Conservation (phyloP, 2,888 invertebrate species). For the Schizotus pectinicornis region DNA sequence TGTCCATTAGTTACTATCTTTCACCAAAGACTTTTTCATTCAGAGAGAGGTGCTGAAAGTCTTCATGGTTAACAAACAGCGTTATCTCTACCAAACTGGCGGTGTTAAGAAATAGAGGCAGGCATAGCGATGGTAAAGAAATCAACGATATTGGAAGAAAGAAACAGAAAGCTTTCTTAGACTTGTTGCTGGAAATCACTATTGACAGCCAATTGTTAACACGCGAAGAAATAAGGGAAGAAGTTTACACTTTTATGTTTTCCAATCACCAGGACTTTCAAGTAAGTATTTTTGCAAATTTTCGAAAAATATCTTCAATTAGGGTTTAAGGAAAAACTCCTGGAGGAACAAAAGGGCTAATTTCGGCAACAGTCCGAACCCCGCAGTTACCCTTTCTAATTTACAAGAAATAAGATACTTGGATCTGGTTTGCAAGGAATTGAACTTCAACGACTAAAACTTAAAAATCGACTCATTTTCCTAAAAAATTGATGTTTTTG, state of each 20-base stretch:
- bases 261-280: too few relatives aligned
- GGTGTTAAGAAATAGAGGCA: neutral
- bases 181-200: slow-evolving; percentile 65
- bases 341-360: too few relatives aligned
- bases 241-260: slow-evolving; percentile 78
- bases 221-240: slow-evolving; percentile 68
- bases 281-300: too few relatives aligned
- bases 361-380: too few relatives aligned
- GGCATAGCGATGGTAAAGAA: neutral
- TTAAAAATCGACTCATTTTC: too few relatives aligned
- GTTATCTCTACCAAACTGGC: slow-evolving; percentile 60
- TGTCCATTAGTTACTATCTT: slow-evolving; percentile 61
- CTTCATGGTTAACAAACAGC: slow-evolving; percentile 63
- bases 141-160: slow-evolving; percentile 47
- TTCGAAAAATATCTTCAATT: too few relatives aligned
- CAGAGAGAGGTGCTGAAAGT: slow-evolving; percentile 60
- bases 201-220: slow-evolving; percentile 65
- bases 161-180: slow-evolving; percentile 71
- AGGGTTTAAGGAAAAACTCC: too few relatives aligned
- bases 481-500: too few relatives aligned
- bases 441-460: too few relatives aligned
- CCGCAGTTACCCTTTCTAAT: too few relatives aligned
- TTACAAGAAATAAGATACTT: too few relatives aligned
- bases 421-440: too few relatives aligned
- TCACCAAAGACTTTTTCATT: slow-evolving; percentile 64